phyloP scores from a whole-genome alignment of 1,140 invertebrate species.

The Akabosia matsudoensis region DNA sequence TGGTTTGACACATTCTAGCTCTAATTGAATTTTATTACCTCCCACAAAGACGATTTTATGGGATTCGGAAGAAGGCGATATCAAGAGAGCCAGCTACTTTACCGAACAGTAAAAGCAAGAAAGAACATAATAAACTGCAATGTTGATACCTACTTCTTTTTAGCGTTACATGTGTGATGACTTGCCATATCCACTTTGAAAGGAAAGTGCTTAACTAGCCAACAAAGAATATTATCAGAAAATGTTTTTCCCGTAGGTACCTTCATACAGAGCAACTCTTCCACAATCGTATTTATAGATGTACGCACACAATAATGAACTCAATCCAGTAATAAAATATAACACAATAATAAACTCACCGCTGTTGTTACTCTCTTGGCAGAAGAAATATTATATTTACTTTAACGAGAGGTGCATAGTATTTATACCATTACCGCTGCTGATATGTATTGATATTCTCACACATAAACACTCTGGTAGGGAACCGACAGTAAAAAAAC shows the following conservation, averaged over 20 bases:
- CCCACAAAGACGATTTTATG: conserved; percentile 20
- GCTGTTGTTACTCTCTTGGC: conserved; percentile 7
- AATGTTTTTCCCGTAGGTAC: not conserved
- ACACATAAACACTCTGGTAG: conserved; percentile 20
- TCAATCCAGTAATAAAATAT: conserved; percentile 14
- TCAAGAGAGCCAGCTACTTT: not conserved
- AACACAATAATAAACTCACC: conserved; percentile 21
- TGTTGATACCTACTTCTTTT: not conserved
- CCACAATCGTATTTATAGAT: too few species aligned
- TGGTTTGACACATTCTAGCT: conserved; percentile 34
- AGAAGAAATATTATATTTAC: conserved; percentile 21
- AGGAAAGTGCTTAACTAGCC: not conserved
- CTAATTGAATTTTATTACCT: conserved; percentile 41
- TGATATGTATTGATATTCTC: conserved; percentile 20
- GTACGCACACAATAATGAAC: conserved; percentile 10
- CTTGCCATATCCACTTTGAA: too few species aligned
- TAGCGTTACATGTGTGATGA: not conserved
- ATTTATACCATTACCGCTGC: not conserved
- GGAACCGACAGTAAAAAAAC: conserved; percentile 10
- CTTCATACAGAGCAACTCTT: not conserved
- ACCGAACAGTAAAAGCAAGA: not conserved
- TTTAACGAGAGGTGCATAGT: not conserved
- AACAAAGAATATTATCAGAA: not conserved
- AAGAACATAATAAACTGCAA: not conserved
- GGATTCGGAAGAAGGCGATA: conserved; percentile 19